Evolutionary conservation across 2,888 invertebrate genomes (phyloP).

Genomic region (Caenorhabditis zanzibari): DNA sequence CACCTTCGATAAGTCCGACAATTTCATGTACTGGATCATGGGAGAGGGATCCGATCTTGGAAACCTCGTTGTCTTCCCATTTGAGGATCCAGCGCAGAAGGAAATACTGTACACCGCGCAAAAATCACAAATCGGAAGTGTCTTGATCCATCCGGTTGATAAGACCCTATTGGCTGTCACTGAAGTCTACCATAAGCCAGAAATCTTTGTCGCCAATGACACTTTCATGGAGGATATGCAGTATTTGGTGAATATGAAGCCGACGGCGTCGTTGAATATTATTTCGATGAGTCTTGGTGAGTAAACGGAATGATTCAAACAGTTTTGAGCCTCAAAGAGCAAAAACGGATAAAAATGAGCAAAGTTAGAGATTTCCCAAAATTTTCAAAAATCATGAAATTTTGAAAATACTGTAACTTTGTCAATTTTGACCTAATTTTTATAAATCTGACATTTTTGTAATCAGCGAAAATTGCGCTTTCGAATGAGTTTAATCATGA

Average conservation of each 20-base stretch:
- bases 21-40: conserved; percentile 81
- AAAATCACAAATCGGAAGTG: conserved; percentile 80
- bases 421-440: no score
- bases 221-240: conserved; percentile 78
- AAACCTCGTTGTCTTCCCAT: conserved; percentile 78
- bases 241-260: conserved; percentile 80
- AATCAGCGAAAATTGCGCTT: no score
- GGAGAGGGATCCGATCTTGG: conserved; percentile 81
- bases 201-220: conserved; percentile 82
- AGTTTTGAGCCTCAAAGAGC: no score
- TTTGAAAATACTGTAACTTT: no score
- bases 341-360: no score
- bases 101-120: conserved; percentile 81
- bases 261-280: conserved; percentile 75
- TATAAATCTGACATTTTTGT: no score
- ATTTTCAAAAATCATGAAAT: no score
- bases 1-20: conserved; percentile 79
- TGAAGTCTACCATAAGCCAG: conserved; percentile 82
- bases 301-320: no score
- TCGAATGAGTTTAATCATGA: no score
- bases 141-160: conserved; percentile 80
- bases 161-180: conserved; percentile 80
- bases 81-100: conserved; percentile 76
- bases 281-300: conserved; percentile 70
- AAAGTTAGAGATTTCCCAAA: no score